Percentiles rank a stretch among this genome's conserved stretches.
Conservation (phyloP, 1,140 invertebrate genomes). For the Drosophila erecta region DNA sequence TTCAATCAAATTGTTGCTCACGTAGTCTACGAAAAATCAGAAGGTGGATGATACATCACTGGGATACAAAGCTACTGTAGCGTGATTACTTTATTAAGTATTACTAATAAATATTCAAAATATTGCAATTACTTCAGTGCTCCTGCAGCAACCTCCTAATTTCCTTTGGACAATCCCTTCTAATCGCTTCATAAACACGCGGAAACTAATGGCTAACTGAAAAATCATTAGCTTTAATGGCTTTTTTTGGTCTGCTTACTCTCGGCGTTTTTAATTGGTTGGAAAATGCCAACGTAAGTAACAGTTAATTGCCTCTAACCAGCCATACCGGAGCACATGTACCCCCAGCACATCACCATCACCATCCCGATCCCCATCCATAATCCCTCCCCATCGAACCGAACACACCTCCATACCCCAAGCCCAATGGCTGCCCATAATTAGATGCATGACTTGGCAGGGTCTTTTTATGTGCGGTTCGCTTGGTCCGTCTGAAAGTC, state of each 20-base stretch:
- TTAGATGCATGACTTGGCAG: constrained; percentile 80
- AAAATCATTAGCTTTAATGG: constrained; percentile 28
- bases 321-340: constrained; percentile 36
- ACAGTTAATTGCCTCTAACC: constrained; percentile 71
- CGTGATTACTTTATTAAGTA: background rate
- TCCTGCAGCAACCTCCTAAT: no score
- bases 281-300: constrained; percentile 64
- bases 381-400: constrained; percentile 1
- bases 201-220: constrained; percentile 17
- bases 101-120: background rate
- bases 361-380: background rate
- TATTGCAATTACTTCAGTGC: no score
- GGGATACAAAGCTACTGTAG: background rate
- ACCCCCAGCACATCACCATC: background rate
- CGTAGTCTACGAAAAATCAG: background rate
- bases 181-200: constrained; percentile 6
- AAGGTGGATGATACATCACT: constrained; percentile 39
- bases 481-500: constrained; percentile 1
- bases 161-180: background rate
- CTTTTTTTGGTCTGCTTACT: constrained; percentile 22
- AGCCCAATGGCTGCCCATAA: constrained; percentile 57
- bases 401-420: background rate
- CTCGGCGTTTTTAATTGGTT: constrained; percentile 41
- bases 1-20: constrained; percentile 25
- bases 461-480: constrained; percentile 55